phyloP scores from a whole-genome alignment of 2,888 invertebrate species.

The Metallyticus violacea region DNA sequence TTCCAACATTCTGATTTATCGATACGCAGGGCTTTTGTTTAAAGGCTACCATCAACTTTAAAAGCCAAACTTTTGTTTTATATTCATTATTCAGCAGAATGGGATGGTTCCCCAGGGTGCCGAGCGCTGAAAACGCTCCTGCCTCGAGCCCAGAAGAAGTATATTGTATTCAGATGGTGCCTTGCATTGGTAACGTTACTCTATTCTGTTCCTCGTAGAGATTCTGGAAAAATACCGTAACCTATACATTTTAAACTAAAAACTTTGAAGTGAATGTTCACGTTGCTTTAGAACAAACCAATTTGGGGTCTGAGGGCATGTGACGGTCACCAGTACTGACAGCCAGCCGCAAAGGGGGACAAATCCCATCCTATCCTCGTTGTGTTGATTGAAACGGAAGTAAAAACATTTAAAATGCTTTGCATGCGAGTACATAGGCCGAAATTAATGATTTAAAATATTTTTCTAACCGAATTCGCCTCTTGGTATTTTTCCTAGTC shows the following conservation, averaged over 20 bases:
- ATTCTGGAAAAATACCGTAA: too few relatives aligned
- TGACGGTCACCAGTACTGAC: background rate
- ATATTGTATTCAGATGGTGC: background rate
- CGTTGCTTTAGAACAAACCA: background rate
- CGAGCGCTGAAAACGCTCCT: background rate
- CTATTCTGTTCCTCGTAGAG: too few relatives aligned
- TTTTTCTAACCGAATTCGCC: too few relatives aligned
- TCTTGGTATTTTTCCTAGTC: too few relatives aligned
- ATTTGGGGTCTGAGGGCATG: background rate
- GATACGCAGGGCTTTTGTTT: background rate
- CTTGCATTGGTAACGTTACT: background rate
- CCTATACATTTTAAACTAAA: too few relatives aligned
- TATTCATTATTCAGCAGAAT: background rate
- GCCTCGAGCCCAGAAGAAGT: background rate
- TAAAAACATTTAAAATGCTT: too few relatives aligned
- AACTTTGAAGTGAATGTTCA: background rate
- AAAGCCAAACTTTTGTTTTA: background rate
- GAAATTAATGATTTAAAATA: too few relatives aligned
- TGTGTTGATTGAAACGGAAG: too few relatives aligned
- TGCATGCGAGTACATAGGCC: too few relatives aligned
- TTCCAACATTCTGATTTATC: background rate
- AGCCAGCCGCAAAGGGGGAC: background rate
- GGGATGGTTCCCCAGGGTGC: background rate
- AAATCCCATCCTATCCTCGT: background rate
- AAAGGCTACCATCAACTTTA: background rate